Evolutionary conservation across 2,888 invertebrate genomes (phyloP).

Genomic region (Cataglyphis albicans): DNA sequence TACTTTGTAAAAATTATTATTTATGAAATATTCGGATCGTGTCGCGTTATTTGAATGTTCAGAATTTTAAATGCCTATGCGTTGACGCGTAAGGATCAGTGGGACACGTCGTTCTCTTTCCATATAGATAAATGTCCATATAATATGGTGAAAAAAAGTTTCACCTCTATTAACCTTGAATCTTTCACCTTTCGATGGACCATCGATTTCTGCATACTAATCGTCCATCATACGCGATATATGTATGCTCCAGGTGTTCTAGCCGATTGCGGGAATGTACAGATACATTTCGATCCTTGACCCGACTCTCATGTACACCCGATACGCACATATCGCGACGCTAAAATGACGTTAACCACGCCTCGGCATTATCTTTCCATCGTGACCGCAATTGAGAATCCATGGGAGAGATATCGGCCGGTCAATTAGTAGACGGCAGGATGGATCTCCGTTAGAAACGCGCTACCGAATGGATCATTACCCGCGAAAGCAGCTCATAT

Average conservation of each 20-base stretch:
- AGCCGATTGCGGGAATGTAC: slow-evolving; percentile 54
- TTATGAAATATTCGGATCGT: not conserved
- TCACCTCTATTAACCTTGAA: slow-evolving; percentile 81
- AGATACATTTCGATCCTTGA: slow-evolving; percentile 64
- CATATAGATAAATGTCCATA: slow-evolving; percentile 28
- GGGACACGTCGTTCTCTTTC: slow-evolving; percentile 8
- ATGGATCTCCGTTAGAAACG: slow-evolving; percentile 64
- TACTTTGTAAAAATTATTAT: not conserved
- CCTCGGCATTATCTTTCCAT: slow-evolving; percentile 67
- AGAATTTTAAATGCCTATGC: no score
- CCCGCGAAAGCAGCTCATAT: slow-evolving; percentile 41
- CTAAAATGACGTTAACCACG: slow-evolving; percentile 71
- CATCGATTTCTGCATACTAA: slow-evolving; percentile 73
- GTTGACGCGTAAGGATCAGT: slow-evolving; percentile 15
- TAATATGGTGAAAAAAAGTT: slow-evolving; percentile 65
- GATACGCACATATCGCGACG: slow-evolving; percentile 58
- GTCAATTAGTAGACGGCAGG: slow-evolving; percentile 65
- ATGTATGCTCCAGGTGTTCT: slow-evolving; percentile 55
- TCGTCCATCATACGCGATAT: slow-evolving; percentile 68
- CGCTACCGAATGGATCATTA: slow-evolving; percentile 66
- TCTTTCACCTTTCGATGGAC: slow-evolving; percentile 77
- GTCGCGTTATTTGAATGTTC: not conserved
- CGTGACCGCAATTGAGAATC: slow-evolving; percentile 67
- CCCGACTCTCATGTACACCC: slow-evolving; percentile 57
- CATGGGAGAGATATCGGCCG: slow-evolving; percentile 59